These are phyloP conservation scores for Callorhinus ursinus DNA, from an alignment of 2,113 vertebrate species.

Conservation along the genomic window DNA sequence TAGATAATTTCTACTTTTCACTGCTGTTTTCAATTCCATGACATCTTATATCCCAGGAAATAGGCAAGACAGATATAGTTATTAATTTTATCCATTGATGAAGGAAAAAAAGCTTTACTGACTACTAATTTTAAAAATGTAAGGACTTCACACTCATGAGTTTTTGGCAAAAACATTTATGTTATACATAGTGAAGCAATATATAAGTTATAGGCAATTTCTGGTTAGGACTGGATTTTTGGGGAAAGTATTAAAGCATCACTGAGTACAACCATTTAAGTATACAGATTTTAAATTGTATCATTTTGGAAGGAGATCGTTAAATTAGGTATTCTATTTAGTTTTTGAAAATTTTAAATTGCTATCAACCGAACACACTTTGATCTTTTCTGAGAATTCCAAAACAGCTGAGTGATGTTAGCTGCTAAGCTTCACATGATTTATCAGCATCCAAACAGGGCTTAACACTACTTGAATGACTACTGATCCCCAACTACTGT, in stretches of 20 bases:
- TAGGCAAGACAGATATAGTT: not conserved
- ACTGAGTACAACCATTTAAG: not conserved
- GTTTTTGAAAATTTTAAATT: not conserved
- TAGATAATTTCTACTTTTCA: not conserved
- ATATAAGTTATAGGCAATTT: not conserved
- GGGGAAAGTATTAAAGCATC: not conserved
- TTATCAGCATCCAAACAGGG: not conserved
- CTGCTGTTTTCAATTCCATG: not conserved
- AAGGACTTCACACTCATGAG: not conserved
- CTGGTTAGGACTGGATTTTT: not conserved
- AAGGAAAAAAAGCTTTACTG: not conserved
- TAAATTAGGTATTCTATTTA: not conserved
- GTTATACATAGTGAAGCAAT: not conserved
- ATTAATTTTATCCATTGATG: not conserved
- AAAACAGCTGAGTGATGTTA: not conserved
- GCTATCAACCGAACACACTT: not conserved
- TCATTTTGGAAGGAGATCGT: not conserved
- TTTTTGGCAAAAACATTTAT: not conserved
- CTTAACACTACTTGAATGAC: not conserved
- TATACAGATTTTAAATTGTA: not conserved
- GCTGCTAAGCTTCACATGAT: not conserved
- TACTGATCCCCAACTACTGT: not conserved
- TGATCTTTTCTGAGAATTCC: not conserved
- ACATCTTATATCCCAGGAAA: not conserved
- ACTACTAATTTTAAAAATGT: not conserved